Base-by-base conservation (phyloP, 2,113 vertebrate genomes). In the Engraulis encrasicolus region DNA sequence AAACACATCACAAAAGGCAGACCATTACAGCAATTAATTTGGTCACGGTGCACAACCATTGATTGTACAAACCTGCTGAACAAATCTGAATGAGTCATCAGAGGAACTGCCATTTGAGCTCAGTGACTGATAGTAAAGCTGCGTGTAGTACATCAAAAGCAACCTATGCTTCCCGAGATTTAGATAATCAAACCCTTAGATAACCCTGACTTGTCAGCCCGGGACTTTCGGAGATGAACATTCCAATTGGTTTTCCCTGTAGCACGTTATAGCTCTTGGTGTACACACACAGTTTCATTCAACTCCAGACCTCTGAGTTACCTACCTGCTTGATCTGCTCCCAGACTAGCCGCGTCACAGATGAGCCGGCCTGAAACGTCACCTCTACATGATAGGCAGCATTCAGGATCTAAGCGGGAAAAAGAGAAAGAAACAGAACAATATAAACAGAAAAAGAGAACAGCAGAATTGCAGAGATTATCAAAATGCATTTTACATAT, bases 311-410 rank as follows among this genome's bases (percentile, higher is more conserved):
- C 5, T 18, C 20, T 14, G 11, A 0, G 1, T 12, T n/a, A n/a
- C 49, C 1, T 85, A 99, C 98, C 97, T 99, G 98, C 89, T 99
- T 99, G 92, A 99, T 98, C 92, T 99, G 98, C 71, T 99, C 98
- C 98, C 98, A 99, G 23, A 99, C 94, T 89, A 98, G 93, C 86
- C 97, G 95, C 3, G 97, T 98, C 37, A 99, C 97, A 0, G 97
- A 98, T 0, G 98, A 99, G 86, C 98, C 98, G 0, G 98, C 99
- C 90, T 98, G 97, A 91, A 99, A 99, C 0, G 98, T 99, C 85
- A 99, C 97, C 93, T 99, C 98, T 78, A 99, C 98, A 0, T 99
- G 97, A 90, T 99, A 99, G 71, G 98, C 98, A 12, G 98, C 98
- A 71, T 99, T 99, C 88, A 99, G 92, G 79, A 99, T 97, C 98